Conservation (phyloP, 2,888 invertebrate species). For the Netelia inedita region DNA sequence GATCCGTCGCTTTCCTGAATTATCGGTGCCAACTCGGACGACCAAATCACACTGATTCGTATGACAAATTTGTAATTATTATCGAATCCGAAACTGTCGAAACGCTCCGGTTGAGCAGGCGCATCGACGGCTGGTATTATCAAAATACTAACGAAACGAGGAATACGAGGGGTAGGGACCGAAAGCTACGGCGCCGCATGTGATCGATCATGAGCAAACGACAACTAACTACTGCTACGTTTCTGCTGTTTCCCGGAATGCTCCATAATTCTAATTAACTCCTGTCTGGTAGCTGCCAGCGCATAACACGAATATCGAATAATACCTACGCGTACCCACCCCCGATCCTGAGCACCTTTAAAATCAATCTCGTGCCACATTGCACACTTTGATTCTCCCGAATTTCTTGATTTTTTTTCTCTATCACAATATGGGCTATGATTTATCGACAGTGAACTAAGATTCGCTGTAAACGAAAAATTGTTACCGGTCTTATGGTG, state of each 20-base stretch:
- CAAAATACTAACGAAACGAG: not conserved
- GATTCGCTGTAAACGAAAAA: not conserved
- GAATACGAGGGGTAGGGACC: no score
- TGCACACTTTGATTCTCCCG: no score
- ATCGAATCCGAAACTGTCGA: constrained; percentile 75
- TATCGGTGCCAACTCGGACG: constrained; percentile 70
- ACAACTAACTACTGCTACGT: not conserved
- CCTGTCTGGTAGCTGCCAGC: not conserved
- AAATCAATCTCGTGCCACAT: no score
- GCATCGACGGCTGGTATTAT: constrained; percentile 7
- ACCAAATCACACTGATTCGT: constrained; percentile 75
- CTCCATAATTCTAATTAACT: not conserved
- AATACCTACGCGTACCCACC: no score
- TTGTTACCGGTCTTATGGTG: not conserved
- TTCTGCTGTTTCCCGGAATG: not conserved
- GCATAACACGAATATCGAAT: not conserved
- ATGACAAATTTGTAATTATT: constrained; percentile 80
- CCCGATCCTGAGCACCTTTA: no score
- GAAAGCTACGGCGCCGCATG: constrained; percentile 5
- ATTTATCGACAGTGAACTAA: not conserved
- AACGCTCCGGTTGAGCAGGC: constrained; percentile 15
- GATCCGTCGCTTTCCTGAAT: constrained; percentile 70
- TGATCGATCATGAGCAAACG: constrained; percentile 33
- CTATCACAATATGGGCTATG: not conserved
- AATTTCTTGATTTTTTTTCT: no score